A percentile compares a stretch with the other conserved stretches of the same genome.
Evolutionary conservation across 1,140 invertebrate species (phyloP).

Genomic region (Drosophila cardini): DNA sequence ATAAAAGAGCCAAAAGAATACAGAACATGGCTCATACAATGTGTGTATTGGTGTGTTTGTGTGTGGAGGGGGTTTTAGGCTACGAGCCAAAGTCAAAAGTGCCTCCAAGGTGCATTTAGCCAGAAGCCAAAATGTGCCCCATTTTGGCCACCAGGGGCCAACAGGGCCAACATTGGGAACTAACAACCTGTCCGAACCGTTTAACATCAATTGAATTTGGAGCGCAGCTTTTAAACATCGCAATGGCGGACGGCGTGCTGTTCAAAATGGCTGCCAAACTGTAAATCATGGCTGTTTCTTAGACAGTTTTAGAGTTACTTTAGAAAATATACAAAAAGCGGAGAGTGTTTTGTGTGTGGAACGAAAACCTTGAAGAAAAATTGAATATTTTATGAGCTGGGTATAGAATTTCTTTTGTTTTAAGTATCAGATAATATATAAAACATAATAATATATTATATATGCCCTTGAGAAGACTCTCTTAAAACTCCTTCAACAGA

Average conservation of each 20-base stretch:
- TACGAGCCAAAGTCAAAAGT: slow-evolving; percentile 62
- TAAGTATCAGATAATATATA: too few species aligned
- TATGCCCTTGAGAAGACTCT: too few species aligned
- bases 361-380: too few species aligned
- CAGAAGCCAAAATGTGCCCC: slow-evolving; percentile 34
- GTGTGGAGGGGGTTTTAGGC: slow-evolving; percentile 14
- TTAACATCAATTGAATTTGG: slow-evolving; percentile 77
- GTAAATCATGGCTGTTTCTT: background rate
- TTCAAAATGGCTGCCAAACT: slow-evolving; percentile 1
- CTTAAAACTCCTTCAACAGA: too few species aligned
- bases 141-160: slow-evolving; percentile 37
- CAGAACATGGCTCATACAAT: slow-evolving; percentile 33
- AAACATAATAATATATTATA: too few species aligned
- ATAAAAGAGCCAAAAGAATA: slow-evolving; percentile 30
- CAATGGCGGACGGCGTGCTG: slow-evolving; percentile 1
- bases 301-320: slow-evolving; percentile 45
- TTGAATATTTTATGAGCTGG: too few species aligned
- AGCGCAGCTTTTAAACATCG: slow-evolving; percentile 43
- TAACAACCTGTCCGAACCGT: slow-evolving; percentile 50
- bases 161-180: slow-evolving; percentile 8
- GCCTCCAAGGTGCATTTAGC: slow-evolving; percentile 75
- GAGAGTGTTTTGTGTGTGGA: too few species aligned
- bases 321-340: background rate
- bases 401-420: too few species aligned
- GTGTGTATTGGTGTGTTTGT: slow-evolving; percentile 11